Percentiles rank a stretch among this genome's conserved stretches.
phyloP scores from a whole-genome alignment of 2,113 vertebrate genomes.

The Panurus biarmicus region DNA sequence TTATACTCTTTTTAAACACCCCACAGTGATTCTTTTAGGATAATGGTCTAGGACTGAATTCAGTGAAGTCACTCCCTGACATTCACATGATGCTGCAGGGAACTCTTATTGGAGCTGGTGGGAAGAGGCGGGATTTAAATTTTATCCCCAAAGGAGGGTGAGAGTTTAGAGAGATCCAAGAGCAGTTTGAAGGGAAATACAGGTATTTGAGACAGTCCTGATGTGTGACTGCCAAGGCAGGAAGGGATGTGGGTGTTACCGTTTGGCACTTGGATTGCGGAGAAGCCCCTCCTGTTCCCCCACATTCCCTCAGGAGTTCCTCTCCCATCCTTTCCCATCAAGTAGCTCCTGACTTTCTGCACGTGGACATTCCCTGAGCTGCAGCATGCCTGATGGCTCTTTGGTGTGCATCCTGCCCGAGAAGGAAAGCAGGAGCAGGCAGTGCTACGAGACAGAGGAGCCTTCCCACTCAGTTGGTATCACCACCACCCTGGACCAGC shows the following conservation, averaged over 20 bases:
- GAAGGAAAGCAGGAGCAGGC: not conserved
- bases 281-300: slow-evolving; percentile 26
- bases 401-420: not conserved
- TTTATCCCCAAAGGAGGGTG: not conserved
- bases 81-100: not conserved
- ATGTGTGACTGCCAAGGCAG: not conserved
- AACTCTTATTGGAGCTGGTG: not conserved
- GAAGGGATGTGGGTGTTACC: slow-evolving; percentile 31
- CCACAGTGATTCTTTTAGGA: not conserved
- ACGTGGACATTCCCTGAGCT: not conserved
- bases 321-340: slow-evolving; percentile 35
- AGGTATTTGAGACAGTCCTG: not conserved
- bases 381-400: rapidly evolving
- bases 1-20: not conserved
- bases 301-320: not conserved
- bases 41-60: not conserved
- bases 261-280: not conserved
- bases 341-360: not conserved
- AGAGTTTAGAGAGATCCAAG: not conserved
- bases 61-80: not conserved
- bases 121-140: not conserved
- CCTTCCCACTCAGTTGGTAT: rapidly evolving
- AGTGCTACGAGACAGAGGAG: rapidly evolving
- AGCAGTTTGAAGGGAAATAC: not conserved
- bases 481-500: not conserved